Percentiles rank a stretch among this genome's conserved stretches.
Conservation (phyloP, 2,113 vertebrate genomes). For the Miniopterus natalensis region DNA sequence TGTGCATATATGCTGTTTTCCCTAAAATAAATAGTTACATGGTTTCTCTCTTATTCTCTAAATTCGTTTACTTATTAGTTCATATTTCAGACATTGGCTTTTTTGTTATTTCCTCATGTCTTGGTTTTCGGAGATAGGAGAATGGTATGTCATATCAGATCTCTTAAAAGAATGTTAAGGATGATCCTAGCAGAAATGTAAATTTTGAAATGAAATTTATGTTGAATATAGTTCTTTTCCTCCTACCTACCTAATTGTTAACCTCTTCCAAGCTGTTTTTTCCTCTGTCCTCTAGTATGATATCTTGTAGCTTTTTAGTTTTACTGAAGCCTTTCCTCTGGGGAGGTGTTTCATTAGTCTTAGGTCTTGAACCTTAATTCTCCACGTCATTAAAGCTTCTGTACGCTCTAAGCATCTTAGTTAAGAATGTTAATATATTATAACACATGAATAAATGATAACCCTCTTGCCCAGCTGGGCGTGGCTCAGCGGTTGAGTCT, state of each 20-base stretch:
- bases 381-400: background rate
- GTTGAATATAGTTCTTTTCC: background rate
- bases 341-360: background rate
- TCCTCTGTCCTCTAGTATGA: background rate
- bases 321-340: background rate
- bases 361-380: background rate
- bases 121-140: background rate
- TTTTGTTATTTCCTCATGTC: background rate
- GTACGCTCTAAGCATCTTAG: background rate
- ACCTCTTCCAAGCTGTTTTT: background rate
- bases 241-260: background rate
- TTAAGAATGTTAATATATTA: background rate
- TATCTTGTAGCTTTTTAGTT: background rate
- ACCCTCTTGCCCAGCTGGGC: background rate
- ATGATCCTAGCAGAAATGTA: background rate
- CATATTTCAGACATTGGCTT: background rate
- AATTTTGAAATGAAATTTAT: constrained; percentile 28
- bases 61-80: background rate
- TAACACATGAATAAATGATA: background rate
- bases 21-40: background rate
- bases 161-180: background rate
- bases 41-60: background rate
- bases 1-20: background rate
- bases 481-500: too few relatives aligned
- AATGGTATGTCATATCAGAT: background rate